These are phyloP conservation scores for Monopis laevigella DNA, from an alignment of 2,888 invertebrate species.

Conservation along the genomic window DNA sequence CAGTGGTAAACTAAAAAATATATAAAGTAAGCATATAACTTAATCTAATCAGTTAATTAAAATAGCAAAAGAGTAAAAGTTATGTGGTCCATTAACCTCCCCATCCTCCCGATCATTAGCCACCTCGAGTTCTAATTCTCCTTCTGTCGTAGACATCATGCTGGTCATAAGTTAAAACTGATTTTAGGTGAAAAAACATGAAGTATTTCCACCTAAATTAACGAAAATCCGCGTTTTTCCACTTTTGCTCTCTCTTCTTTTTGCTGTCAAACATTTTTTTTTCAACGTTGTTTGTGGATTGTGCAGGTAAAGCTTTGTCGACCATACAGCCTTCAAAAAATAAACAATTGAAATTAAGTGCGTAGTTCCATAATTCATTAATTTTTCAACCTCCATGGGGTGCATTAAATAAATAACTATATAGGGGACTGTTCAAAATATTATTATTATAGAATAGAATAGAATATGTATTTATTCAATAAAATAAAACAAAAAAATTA, in stretches of 20 bases:
- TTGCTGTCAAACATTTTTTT: not conserved
- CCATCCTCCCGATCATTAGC: conserved; percentile 73
- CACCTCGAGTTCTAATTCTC: conserved; percentile 65
- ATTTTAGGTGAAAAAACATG: conserved; percentile 6
- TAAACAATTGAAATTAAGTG: no score
- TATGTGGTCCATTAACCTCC: conserved; percentile 62
- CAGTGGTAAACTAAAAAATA: no score
- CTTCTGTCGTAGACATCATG: conserved; percentile 69
- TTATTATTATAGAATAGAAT: no score
- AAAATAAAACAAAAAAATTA: no score
- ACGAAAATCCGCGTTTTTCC: not conserved
- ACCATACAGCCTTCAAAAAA: no score
- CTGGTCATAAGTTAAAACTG: conserved; percentile 17
- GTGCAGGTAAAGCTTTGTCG: no score
- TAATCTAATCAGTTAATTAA: not conserved
- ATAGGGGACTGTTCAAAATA: no score
- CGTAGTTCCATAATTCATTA: no score
- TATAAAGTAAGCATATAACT: not conserved
- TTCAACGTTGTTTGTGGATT: no score
- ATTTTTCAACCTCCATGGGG: no score
- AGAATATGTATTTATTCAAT: no score
- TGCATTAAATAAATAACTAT: no score
- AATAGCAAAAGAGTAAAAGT: not conserved
- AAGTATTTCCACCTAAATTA: conserved; percentile 7
- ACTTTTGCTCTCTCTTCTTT: not conserved